Evolutionary conservation across 1,140 invertebrate species (phyloP), one percentile per base, ranked within the genome.

Genomic region (Zaprionus vittiger): DNA sequence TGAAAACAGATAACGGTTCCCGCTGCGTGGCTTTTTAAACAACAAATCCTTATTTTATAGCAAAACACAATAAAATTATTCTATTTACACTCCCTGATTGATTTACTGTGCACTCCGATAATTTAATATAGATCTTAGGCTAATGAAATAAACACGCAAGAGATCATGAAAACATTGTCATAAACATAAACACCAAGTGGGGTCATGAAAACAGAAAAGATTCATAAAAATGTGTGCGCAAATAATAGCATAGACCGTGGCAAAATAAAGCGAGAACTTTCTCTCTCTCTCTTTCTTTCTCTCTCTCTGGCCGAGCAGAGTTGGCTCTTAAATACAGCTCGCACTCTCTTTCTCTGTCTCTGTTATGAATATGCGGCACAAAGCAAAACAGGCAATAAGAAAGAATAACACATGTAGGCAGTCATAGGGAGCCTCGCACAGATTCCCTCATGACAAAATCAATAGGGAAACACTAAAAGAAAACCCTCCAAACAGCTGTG

Each of bases 291-390:
- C 9, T 9, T 12, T 34, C 7, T 7, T 4, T 37, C 34, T 37
- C 0, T 28, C 54, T 31, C 55, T 38, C 20, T 22, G 15, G 17
- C 17, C 2, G 28, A 44, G 15, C 31, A 22, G 4, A 47, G 24
- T 63, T 9, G 22, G 7, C 37, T 57, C 15, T 67, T 34, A 28
- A 61, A 60, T 38, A 20, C 5, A 2, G 38, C 17, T n/a, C 14
- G 38, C 34, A 17, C 52, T 67, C 73, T 77, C 54, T 73, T 20
- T 49, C 7, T 37, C 54, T 64, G 17, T 73, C 85, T 89, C 85
- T 89, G 85, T 89, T 89, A 61, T 89, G 85, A 89, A 89, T 82
- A 73, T 62, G 82, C 85, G 70, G 73, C 67, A 54, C 61, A 89
- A 89, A 86, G 65, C 12, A 44, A 28, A 78, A 9, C 11, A 20